Evolutionary conservation across 2,797 vertebrate genomes (phyloP), one percentile per base, ranked within the genome.

Genomic region (Alectoris magna): DNA sequence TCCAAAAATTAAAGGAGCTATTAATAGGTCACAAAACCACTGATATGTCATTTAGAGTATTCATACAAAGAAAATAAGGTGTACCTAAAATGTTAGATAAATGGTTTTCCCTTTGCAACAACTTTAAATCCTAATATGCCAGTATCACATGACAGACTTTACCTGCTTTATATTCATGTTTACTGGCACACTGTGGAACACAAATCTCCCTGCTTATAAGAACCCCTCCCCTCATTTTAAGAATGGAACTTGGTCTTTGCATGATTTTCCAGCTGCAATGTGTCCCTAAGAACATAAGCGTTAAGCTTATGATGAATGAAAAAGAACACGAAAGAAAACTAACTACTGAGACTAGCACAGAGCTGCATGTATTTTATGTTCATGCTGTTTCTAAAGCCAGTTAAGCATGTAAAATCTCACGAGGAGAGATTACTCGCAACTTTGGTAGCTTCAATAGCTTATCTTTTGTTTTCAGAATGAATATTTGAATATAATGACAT

Each of bases 321-420:
- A 91, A 89, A 66, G 36, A 87, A 78, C 34, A 41, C 4, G 27
- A 87, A 66, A 29, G 29, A 66, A 79, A 75, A 44, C 21, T 26
- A 53, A 71, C 80, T 48, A 8, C 51, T 48, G 39, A 44, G 53
- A 67, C 29, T 29, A 41, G 12, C 39, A 39, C 31, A 87, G 38
- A 43, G 1, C 1, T 1, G 1, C 31, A 44, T 7, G 19, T 17
- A 51, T 8, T 4, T 36, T 89, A 58, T 21, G 8, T 46, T 68
- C 51, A 51, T 9, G 3, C 49, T 68, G 29, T 49, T 68, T 72
- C 67, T 72, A 44, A 51, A 31, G 43, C 29, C 60, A 58, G 26
- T 68, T 51, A 63, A 86, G 29, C 22, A 34, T 13, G 18, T 71
- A 63, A 81, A 63, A 86, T 59, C 18, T 38, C 62, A 64, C 43